These are phyloP conservation scores for Andrena trimmerana DNA, from an alignment of 2,888 invertebrate species.

Conservation along the genomic window DNA sequence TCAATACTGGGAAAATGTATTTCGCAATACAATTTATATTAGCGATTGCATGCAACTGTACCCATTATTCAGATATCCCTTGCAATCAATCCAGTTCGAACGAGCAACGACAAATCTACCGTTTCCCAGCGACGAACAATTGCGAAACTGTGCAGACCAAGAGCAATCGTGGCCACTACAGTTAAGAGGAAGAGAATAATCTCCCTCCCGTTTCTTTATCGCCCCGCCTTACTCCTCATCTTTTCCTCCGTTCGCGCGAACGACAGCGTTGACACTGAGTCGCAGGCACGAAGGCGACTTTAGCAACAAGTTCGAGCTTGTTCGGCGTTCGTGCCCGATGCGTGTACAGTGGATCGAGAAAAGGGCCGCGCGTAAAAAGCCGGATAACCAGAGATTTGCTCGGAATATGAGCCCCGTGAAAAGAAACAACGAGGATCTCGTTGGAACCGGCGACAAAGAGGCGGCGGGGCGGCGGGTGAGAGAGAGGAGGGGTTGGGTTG, in stretches of 20 bases:
- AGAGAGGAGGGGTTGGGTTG: constrained; percentile 13
- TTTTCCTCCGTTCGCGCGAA: not conserved
- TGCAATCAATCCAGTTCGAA: too few species aligned
- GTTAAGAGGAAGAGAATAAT: not conserved
- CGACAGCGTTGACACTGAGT: constrained; percentile 7
- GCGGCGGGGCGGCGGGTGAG: not conserved
- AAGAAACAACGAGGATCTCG: constrained; percentile 60
- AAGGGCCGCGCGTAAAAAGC: constrained; percentile 11
- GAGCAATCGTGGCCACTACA: not conserved
- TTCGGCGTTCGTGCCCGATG: not conserved
- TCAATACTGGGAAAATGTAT: too few species aligned
- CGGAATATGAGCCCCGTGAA: constrained; percentile 33
- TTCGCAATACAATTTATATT: too few species aligned
- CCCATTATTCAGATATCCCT: too few species aligned
- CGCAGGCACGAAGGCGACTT: not conserved
- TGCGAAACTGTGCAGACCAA: not conserved
- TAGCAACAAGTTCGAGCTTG: not conserved
- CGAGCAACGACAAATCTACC: not conserved
- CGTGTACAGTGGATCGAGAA: not conserved
- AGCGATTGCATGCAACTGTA: too few species aligned
- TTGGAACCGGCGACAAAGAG: constrained; percentile 34
- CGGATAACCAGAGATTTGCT: constrained; percentile 35
- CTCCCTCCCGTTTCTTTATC: not conserved
- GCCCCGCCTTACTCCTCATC: not conserved
- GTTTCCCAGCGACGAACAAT: not conserved